These are phyloP conservation scores for Idris sp. DNA, from an alignment of 1,140 invertebrate genomes.

Conservation along the genomic window DNA sequence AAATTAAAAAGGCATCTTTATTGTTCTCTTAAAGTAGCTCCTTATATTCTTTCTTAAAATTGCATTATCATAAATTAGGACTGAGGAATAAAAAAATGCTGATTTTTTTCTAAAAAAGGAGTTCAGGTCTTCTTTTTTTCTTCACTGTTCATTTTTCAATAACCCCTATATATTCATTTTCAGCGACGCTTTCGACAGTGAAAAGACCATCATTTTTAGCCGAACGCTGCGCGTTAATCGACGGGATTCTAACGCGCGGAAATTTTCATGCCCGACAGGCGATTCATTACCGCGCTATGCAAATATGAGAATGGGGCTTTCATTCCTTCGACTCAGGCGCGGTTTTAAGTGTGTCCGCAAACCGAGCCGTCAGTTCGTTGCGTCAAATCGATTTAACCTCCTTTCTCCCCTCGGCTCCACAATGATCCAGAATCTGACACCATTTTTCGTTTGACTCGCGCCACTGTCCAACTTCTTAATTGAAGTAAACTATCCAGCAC, in stretches of 20 bases:
- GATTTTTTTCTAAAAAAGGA: no score
- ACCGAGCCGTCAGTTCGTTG: constrained; percentile 20
- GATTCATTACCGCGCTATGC: constrained; percentile 53
- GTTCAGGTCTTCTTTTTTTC: no score
- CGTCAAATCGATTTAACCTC: constrained; percentile 56
- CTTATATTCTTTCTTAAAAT: no score
- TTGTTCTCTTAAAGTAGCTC: no score
- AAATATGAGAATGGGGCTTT: constrained; percentile 54
- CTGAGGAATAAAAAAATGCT: no score
- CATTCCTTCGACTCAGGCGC: constrained; percentile 31
- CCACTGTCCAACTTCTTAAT: constrained; percentile 55
- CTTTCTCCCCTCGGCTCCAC: constrained; percentile 14
- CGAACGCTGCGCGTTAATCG: no score
- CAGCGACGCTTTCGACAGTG: neutral
- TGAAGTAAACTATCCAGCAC: constrained; percentile 51
- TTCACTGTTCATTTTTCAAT: no score
- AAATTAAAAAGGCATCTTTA: no score
- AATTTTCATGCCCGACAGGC: constrained; percentile 25
- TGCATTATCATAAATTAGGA: no score
- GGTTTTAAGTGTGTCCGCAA: constrained; percentile 24
- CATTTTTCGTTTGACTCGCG: constrained; percentile 41
- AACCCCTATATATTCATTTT: no score
- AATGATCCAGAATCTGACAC: constrained; percentile 59
- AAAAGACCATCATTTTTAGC: constrained; percentile 13
- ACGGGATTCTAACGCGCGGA: constrained; percentile 8